Evolutionary conservation across 2,888 invertebrate species (phyloP), one percentile per base, ranked within the genome.

Genomic region (Ormyrus rosae): DNA sequence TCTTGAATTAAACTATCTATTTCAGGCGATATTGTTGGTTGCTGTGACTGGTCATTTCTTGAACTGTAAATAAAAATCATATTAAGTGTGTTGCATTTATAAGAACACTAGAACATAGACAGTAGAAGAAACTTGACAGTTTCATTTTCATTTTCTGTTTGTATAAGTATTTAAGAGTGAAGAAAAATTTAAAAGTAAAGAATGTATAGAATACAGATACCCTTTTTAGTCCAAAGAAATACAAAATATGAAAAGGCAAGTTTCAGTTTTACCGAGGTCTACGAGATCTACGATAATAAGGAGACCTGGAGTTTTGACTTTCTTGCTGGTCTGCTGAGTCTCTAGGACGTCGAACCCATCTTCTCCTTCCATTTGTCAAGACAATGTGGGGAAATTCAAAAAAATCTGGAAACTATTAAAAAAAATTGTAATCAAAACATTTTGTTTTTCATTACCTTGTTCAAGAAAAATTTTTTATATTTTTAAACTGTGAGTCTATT

Each of bases 1-100:
- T 93, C 93, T 85, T 93, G 92, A 81, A 93, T 91, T 82, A 93
- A 87, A 87, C 92, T 91, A 85, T 93, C 93, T 73, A 85, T 84
- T 80, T 85, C 80, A 65, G 73, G 75, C 60, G 82, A 68, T 63
- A 78, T 19, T 51, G 56, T 63, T 48, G 55, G 56, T 7, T 65
- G 79, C 34, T 81, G 81, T 50, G 70, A 71, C 45, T 70, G 80
- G 45, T 58, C 79, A 79, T 53, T 79, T 56, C 82, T 83, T 46
- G 60, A 79, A 69, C 73, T 77, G 45, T 50, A 6, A 63, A 50
- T 70, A 48, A 46, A 55, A 56, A 61, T 73, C 34, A 5, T 11
- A 3, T 71, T 74, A 68, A 58, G 55, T 48, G 13, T 34, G 58
- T 45, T 2, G 51, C 5, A n/a, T 46, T 7, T 50, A 9, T n/a